Evolutionary conservation across 2,888 invertebrate species (phyloP).

Genomic region (Nemoura dubitans): DNA sequence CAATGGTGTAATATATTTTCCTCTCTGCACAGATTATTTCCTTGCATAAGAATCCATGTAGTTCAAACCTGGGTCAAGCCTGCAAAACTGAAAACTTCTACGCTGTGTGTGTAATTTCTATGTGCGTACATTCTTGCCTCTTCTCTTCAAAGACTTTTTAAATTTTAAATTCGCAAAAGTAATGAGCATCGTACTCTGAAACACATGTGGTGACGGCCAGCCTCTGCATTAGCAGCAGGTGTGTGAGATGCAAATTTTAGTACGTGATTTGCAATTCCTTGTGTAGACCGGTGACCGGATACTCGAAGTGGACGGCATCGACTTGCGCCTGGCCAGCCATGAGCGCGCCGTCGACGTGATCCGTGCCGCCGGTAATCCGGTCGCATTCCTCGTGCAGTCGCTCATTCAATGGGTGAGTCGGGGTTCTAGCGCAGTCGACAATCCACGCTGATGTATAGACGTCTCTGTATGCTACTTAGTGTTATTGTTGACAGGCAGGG

Average conservation of each 20-base stretch:
- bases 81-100: too few relatives aligned
- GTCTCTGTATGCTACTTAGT: background rate
- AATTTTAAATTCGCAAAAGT: background rate
- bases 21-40: too few relatives aligned
- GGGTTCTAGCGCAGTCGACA: background rate
- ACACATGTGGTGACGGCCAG: background rate
- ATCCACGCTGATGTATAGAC: constrained; percentile 15
- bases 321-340: constrained; percentile 90
- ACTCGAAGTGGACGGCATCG: constrained; percentile 89
- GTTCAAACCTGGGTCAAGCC: too few relatives aligned
- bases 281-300: constrained; percentile 85
- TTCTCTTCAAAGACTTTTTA: background rate
- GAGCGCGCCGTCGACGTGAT: constrained; percentile 95
- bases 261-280: background rate
- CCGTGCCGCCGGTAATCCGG: constrained; percentile 87
- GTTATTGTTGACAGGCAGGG: too few relatives aligned
- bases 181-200: background rate
- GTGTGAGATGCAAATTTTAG: background rate
- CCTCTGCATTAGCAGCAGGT: background rate
- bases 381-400: constrained; percentile 90
- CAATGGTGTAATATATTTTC: too few relatives aligned
- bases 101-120: too few relatives aligned
- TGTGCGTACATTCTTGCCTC: too few relatives aligned
- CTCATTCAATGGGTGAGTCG: constrained; percentile 77
- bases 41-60: too few relatives aligned